These are phyloP conservation scores for Xanthorhoe spadicearia DNA, from an alignment of 2,888 invertebrate species.

Conservation along the genomic window DNA sequence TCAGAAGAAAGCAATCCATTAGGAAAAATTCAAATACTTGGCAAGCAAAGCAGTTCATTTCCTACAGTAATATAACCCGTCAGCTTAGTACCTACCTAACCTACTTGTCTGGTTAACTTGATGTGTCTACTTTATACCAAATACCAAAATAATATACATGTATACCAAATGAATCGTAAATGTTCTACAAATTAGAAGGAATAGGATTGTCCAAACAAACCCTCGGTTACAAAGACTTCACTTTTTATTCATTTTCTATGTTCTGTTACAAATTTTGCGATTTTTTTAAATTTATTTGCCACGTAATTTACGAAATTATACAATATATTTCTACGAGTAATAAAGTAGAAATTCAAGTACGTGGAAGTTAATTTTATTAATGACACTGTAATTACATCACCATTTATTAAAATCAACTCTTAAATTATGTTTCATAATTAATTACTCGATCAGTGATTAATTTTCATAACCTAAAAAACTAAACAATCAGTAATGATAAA, in stretches of 20 bases:
- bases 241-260: constrained; percentile 82
- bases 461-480: constrained; percentile 74
- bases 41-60: too few relatives aligned
- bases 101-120: not conserved
- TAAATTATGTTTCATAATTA: constrained; percentile 78
- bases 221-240: constrained; percentile 80
- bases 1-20: too few relatives aligned
- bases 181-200: constrained; percentile 1
- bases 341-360: constrained; percentile 82
- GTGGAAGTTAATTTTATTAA: constrained; percentile 82
- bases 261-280: constrained; percentile 82
- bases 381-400: constrained; percentile 79
- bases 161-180: not conserved
- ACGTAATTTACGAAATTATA: constrained; percentile 77
- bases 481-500: constrained; percentile 69
- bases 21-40: too few relatives aligned
- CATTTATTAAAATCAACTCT: constrained; percentile 73
- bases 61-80: too few relatives aligned
- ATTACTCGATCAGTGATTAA: constrained; percentile 76
- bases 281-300: constrained; percentile 78
- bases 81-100: too few relatives aligned
- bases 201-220: constrained; percentile 60
- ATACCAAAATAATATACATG: too few relatives aligned
- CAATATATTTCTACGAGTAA: constrained; percentile 66
- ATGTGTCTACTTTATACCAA: not conserved